Evolutionary conservation across 2,888 invertebrate species (phyloP).

Genomic region (Coecobrya sp.): DNA sequence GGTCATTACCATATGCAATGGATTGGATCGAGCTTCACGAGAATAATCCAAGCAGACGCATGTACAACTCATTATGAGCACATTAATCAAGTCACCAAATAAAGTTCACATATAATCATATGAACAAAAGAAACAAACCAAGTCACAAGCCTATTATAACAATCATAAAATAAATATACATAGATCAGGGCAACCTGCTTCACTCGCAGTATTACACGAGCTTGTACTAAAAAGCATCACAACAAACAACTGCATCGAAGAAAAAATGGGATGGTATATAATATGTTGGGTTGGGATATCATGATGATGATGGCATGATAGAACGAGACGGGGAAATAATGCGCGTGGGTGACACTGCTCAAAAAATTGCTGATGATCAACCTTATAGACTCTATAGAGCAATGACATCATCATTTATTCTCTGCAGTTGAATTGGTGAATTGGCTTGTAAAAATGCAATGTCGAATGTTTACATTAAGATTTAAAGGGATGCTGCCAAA

Average conservation of each 20-base stretch:
- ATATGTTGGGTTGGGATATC: not conserved
- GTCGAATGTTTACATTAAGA: slow-evolving; percentile 37
- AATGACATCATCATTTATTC: slow-evolving; percentile 66
- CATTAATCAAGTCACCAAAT: slow-evolving; percentile 67
- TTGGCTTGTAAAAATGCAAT: slow-evolving; percentile 37
- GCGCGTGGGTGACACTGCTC: slow-evolving; percentile 71
- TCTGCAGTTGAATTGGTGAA: not conserved
- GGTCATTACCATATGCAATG: slow-evolving; percentile 16
- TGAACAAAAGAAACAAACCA: slow-evolving; percentile 14
- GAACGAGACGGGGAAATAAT: slow-evolving; percentile 53
- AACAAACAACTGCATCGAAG: not conserved
- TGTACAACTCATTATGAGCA: slow-evolving; percentile 62
- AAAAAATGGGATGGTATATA: slow-evolving; percentile 3
- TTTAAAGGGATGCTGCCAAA: slow-evolving; percentile 18
- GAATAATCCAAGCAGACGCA: slow-evolving; percentile 10
- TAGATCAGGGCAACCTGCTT: not conserved
- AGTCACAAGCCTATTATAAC: slow-evolving; percentile 8
- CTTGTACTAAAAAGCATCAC: no score
- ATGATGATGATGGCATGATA: slow-evolving; percentile 22
- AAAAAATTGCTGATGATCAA: slow-evolving; percentile 25
- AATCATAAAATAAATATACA: slow-evolving; percentile 13
- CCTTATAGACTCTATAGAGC: not conserved
- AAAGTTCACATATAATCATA: not conserved
- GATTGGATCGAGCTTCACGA: not conserved
- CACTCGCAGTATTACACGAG: not conserved